phyloP scores from a whole-genome alignment of 2,113 vertebrate species.

The Glareola pratincola region DNA sequence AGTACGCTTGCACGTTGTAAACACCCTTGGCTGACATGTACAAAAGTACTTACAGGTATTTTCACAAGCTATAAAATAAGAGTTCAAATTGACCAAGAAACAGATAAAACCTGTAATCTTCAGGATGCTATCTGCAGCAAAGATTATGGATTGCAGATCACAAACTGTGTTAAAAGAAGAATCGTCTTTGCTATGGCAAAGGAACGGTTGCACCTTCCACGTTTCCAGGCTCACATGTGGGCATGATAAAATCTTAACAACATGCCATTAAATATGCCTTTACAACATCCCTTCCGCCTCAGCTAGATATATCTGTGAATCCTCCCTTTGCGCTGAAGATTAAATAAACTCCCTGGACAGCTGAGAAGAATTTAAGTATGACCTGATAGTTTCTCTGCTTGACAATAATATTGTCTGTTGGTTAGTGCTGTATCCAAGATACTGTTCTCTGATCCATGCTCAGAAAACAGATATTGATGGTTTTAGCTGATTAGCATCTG shows the following conservation, averaged over 20 bases:
- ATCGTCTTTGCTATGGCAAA: background rate
- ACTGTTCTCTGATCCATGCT: slow-evolving; percentile 35
- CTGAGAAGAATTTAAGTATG: slow-evolving; percentile 44
- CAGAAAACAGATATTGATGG: slow-evolving; percentile 44
- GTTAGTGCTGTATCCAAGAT: slow-evolving; percentile 52
- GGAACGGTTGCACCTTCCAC: background rate
- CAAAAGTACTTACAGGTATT: background rate
- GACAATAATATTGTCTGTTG: slow-evolving; percentile 35
- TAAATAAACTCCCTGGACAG: slow-evolving; percentile 30
- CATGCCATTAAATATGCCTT: slow-evolving; percentile 40
- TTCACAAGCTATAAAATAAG: background rate
- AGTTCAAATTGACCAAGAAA: slow-evolving; percentile 24
- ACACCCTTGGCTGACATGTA: background rate
- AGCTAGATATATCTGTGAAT: slow-evolving; percentile 15
- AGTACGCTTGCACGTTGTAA: background rate
- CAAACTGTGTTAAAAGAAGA: background rate
- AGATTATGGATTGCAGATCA: slow-evolving; percentile 15
- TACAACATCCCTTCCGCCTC: slow-evolving; percentile 13
- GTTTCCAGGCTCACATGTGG: background rate
- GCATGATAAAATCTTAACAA: slow-evolving; percentile 55
- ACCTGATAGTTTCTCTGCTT: slow-evolving; percentile 37
- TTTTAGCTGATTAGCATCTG: slow-evolving; percentile 54
- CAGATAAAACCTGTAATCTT: slow-evolving; percentile 25
- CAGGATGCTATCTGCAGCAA: background rate
- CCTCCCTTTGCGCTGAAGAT: slow-evolving; percentile 29